Base-by-base conservation (phyloP, 2,113 vertebrate genomes). In the Hassar affinis region DNA sequence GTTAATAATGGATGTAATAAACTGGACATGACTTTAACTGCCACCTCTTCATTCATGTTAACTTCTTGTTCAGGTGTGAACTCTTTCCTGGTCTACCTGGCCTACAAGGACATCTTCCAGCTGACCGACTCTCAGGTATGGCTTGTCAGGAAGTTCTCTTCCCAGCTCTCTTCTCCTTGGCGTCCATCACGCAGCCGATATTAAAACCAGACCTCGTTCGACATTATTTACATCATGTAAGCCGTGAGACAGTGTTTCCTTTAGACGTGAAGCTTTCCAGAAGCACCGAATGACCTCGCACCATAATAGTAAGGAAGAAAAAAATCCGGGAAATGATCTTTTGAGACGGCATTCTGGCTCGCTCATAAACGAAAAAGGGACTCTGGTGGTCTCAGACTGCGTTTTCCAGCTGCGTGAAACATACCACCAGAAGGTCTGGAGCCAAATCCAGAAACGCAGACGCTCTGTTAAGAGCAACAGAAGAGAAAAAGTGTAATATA, bases 61-160 rank as follows among this genome's bases (percentile, higher is more conserved):
- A n/a, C n/a, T n/a, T 52, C 0, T 11, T 38, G 42, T 80, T 56
- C 49, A 99, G 98, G 98, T 83, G 95, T 99, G 47, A 99, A 99
- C 93, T 99, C 98, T 45, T 99, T 99, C 93, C 92, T 98, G 30
- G 96, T 99, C 88, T 99, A 98, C 88, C 94, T 99, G 96, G 97
- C 97, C 71, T 99, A 98, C 92, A 99, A 99, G 92, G 97, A 99
- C 81, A 87, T 96, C 78, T 99, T 96, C 86, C 98, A 99, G 94
- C 96, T 99, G 0, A 96, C 95, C 0, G 98, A 99, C 72, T 96
- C 96, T 77, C 97, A 99, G 97, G 98, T 99, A 90, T 45, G 92
- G 57, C 12, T n/a, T 27, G 17, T 22, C 74, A 12, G 49, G 49
- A 76, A 20, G 17, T 76, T 30, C 10, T 33, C 68, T 35, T 27